These are phyloP conservation scores for Aleiodes testaceus DNA, from an alignment of 2,888 invertebrate genomes.

Conservation along the genomic window DNA sequence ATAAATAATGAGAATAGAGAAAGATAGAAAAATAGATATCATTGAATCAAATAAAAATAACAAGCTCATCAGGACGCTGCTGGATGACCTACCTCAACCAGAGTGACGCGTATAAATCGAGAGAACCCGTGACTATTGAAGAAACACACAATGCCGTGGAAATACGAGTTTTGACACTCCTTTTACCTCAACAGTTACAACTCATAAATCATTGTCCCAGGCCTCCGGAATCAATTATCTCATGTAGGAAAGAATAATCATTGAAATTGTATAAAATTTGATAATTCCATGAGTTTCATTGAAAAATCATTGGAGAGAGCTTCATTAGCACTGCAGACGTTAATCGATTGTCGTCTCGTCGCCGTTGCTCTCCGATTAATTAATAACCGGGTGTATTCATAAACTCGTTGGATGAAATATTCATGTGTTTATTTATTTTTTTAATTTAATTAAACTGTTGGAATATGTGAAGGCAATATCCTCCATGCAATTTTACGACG, in stretches of 20 bases:
- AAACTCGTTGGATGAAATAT: background rate
- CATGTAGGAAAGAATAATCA: too few species aligned
- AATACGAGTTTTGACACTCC: slow-evolving; percentile 14
- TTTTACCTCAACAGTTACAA: background rate
- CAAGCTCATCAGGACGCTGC: background rate
- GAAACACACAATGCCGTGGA: slow-evolving; percentile 1
- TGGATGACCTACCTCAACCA: slow-evolving; percentile 26
- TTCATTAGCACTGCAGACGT: slow-evolving; percentile 8
- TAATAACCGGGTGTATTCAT: background rate
- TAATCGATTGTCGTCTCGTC: slow-evolving; percentile 23
- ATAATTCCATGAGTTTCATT: background rate
- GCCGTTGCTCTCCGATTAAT: slow-evolving; percentile 12
- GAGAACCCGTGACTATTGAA: background rate
- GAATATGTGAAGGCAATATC: background rate
- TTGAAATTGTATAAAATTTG: too few species aligned
- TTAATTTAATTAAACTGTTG: background rate
- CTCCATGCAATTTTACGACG: slow-evolving; percentile 39
- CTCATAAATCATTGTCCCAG: too few species aligned
- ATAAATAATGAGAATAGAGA: background rate
- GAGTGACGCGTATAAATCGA: background rate
- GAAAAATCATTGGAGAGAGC: background rate
- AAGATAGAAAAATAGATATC: background rate
- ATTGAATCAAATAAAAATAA: slow-evolving; percentile 2
- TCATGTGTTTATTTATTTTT: slow-evolving; percentile 15
- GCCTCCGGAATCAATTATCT: too few species aligned